Conservation (phyloP, 2,113 vertebrate genomes). For the Gymnobelideus leadbeateri region DNA sequence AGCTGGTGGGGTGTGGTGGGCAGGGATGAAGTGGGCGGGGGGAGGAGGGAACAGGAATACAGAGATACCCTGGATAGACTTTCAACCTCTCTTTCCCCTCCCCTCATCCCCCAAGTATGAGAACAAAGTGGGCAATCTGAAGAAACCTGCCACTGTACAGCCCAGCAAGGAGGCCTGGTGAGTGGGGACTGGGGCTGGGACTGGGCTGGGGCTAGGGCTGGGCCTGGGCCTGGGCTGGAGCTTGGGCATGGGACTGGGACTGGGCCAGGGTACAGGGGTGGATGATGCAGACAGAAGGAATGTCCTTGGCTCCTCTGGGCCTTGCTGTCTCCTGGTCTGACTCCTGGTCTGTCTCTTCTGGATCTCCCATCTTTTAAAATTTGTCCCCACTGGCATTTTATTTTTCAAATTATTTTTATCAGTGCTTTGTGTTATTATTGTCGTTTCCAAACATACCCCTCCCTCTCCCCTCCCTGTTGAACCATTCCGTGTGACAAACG, state of each 20-base stretch:
- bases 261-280: background rate
- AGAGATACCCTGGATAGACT: accelerated
- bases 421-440: background rate
- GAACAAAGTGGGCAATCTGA: constrained; percentile 85
- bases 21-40: background rate
- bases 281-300: background rate
- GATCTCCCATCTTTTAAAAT: background rate
- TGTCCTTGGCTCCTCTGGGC: background rate
- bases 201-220: background rate
- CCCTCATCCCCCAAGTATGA: constrained; percentile 73
- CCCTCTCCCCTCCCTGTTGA: too few species aligned
- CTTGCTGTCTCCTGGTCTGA: accelerated
- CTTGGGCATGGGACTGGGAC: background rate
- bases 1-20: too few species aligned
- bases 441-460: background rate
- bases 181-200: constrained; percentile 33
- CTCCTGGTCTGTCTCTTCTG: background rate
- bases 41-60: background rate
- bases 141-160: constrained; percentile 90
- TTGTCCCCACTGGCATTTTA: background rate
- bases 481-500: too few species aligned
- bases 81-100: background rate
- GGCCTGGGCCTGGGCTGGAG: background rate
- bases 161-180: constrained; percentile 96
- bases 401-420: too few species aligned